These are phyloP conservation scores for Danio kyathit DNA, from an alignment of 2,797 vertebrate species.

Conservation along the genomic window DNA sequence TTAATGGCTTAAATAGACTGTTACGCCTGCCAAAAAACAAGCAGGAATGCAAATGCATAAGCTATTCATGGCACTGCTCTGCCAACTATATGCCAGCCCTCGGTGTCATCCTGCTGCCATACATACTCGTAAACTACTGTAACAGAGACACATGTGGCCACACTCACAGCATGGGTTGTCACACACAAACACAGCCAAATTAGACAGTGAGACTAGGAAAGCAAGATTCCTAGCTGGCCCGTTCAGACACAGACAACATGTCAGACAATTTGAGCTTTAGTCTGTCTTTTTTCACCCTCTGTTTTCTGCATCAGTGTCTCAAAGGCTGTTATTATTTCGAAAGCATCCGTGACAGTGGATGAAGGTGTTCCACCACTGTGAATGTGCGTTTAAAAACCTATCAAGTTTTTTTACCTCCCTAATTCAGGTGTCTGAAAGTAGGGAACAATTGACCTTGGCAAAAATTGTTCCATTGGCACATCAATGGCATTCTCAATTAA, in stretches of 20 bases:
- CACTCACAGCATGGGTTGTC: constrained; percentile 29
- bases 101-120: constrained; percentile 4
- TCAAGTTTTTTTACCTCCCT: background rate
- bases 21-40: constrained; percentile 10
- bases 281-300: constrained; percentile 52
- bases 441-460: background rate
- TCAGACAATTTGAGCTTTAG: constrained; percentile 50
- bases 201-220: constrained; percentile 7
- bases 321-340: constrained; percentile 67
- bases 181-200: background rate
- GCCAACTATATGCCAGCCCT: constrained; percentile 25
- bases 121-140: constrained; percentile 4
- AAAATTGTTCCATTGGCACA: constrained; percentile 12
- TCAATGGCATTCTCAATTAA: background rate
- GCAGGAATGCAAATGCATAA: constrained; percentile 18
- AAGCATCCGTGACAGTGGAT: constrained; percentile 40
- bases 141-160: constrained; percentile 26
- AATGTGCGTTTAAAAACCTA: constrained; percentile 15
- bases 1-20: constrained; percentile 2
- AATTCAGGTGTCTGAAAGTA: constrained; percentile 6
- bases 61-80: background rate
- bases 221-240: constrained; percentile 12
- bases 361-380: background rate
- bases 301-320: constrained; percentile 67
- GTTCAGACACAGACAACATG: constrained; percentile 34